phyloP scores from a whole-genome alignment of 2,888 invertebrate genomes.

The Drosophila setosimentum region DNA sequence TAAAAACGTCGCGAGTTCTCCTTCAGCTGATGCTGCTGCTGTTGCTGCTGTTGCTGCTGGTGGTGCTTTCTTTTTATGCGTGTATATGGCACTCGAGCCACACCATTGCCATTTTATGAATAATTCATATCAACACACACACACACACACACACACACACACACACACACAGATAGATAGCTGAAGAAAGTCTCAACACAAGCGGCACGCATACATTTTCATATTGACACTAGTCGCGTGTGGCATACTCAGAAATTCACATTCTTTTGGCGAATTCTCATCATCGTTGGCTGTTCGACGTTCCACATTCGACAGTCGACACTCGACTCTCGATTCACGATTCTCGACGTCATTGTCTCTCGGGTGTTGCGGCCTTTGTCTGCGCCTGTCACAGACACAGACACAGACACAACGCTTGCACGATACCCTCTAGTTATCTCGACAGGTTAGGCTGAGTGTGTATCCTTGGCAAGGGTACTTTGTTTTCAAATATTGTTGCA shows the following conservation, averaged over 20 bases:
- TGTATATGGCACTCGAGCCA: constrained; percentile 38
- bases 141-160: constrained; percentile 20
- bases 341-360: constrained; percentile 62
- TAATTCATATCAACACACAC: constrained; percentile 69
- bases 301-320: not conserved
- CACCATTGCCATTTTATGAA: constrained; percentile 79
- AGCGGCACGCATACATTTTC: constrained; percentile 71
- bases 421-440: constrained; percentile 2
- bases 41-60: constrained; percentile 9
- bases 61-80: constrained; percentile 34
- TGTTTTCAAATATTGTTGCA: too few species aligned
- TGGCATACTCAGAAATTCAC: constrained; percentile 41
- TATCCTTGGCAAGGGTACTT: not conserved
- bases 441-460: not conserved
- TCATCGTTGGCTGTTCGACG: constrained; percentile 49
- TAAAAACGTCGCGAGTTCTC: constrained; percentile 59
- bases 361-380: constrained; percentile 37
- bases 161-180: constrained; percentile 3
- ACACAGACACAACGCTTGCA: too few species aligned
- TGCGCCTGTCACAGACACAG: not conserved
- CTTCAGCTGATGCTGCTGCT: constrained; percentile 24
- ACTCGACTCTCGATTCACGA: not conserved
- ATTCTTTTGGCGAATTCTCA: constrained; percentile 63
- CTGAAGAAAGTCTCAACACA: constrained; percentile 27
- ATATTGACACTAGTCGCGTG: constrained; percentile 69